Percentiles rank a stretch among this genome's conserved stretches.
phyloP scores from a whole-genome alignment of 2,797 vertebrate genomes.

The Chloroceryle inda region DNA sequence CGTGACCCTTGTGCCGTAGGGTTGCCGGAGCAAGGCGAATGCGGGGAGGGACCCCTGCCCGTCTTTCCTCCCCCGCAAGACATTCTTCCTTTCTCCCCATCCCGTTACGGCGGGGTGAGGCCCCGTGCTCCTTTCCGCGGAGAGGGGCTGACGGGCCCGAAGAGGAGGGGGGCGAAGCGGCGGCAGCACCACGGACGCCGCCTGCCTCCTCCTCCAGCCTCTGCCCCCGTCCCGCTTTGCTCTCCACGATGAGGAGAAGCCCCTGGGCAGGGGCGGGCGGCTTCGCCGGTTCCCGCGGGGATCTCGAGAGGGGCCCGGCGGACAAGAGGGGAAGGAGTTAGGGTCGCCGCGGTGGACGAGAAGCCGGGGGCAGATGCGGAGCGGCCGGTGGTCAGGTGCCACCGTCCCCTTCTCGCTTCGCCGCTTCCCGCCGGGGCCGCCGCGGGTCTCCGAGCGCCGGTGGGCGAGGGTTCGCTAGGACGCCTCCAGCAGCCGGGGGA shows the following conservation, averaged over 20 bases:
- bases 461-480: no score
- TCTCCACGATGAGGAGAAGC: background rate
- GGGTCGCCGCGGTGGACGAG: background rate
- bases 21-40: background rate
- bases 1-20: background rate
- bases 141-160: background rate
- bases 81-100: background rate
- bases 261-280: background rate
- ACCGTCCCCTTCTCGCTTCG: constrained; percentile 15
- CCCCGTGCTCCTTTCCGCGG: background rate
- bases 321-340: background rate
- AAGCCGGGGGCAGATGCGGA: background rate
- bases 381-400: background rate
- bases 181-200: background rate
- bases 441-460: background rate
- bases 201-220: background rate
- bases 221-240: background rate
- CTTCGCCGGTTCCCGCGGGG: background rate
- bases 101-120: background rate
- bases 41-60: background rate
- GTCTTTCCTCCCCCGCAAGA: background rate
- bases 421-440: background rate
- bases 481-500: background rate
- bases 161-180: background rate
- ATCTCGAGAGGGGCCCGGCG: background rate